A percentile compares a stretch with the other conserved stretches of the same genome.
Conservation (phyloP, 2,797 vertebrate genomes). For the Trachops cirrhosus region DNA sequence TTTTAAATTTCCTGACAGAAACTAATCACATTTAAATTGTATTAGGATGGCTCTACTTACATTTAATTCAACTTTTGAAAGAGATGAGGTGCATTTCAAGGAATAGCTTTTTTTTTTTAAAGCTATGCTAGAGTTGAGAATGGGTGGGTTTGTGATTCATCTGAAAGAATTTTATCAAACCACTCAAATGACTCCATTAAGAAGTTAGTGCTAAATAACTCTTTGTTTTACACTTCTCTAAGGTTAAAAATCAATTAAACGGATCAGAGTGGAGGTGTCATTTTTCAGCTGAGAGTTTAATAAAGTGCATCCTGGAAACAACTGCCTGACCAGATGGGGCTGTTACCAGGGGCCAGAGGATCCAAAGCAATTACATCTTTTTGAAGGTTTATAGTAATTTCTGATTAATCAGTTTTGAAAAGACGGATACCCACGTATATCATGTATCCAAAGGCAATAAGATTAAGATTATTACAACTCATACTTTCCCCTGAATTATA, state of each 20-base stretch:
- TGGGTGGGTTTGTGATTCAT: background rate
- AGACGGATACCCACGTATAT: constrained; percentile 21
- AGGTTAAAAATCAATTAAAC: constrained; percentile 63
- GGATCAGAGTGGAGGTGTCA: constrained; percentile 49
- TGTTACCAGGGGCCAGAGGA: constrained; percentile 27
- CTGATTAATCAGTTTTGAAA: constrained; percentile 70
- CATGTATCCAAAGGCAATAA: constrained; percentile 39
- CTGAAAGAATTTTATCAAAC: constrained; percentile 23
- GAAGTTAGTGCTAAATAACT: constrained; percentile 42
- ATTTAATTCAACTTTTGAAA: background rate
- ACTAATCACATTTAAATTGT: background rate
- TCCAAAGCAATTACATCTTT: constrained; percentile 18
- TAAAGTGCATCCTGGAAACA: constrained; percentile 49
- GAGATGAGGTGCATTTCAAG: background rate
- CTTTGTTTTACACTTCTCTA: background rate
- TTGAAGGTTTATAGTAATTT: constrained; percentile 57
- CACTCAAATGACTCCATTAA: background rate
- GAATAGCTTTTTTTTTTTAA: background rate
- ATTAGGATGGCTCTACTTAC: background rate
- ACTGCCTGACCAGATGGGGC: constrained; percentile 60
- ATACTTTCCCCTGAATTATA: constrained; percentile 38
- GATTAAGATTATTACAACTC: constrained; percentile 52
- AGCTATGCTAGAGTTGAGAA: background rate
- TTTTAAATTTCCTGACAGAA: constrained; percentile 18
- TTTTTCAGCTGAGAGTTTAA: constrained; percentile 59